Conservation (phyloP, 1,140 invertebrate species). For the Belonocnema kinseyi region DNA sequence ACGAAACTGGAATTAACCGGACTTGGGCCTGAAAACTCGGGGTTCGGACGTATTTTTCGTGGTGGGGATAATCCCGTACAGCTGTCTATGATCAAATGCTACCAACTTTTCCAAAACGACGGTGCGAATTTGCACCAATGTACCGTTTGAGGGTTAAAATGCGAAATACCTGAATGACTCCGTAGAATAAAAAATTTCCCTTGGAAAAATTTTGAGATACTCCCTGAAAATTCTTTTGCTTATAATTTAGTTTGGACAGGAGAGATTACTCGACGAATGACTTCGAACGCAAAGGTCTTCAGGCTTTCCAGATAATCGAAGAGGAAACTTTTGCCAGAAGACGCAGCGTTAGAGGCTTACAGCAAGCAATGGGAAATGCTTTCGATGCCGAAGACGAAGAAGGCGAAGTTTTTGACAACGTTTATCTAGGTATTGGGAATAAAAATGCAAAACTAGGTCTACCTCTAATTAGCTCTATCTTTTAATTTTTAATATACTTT, state of each 20-base stretch:
- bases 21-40: too few relatives aligned
- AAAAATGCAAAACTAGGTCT: neutral
- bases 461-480: too few relatives aligned
- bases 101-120: too few relatives aligned
- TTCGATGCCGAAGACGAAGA: constrained; percentile 89
- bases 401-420: constrained; percentile 87
- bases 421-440: constrained; percentile 73
- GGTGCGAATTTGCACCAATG: too few relatives aligned
- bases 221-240: neutral
- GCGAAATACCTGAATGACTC: too few relatives aligned
- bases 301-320: constrained; percentile 55
- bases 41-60: too few relatives aligned
- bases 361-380: constrained; percentile 76
- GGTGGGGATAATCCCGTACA: too few relatives aligned
- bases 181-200: too few relatives aligned
- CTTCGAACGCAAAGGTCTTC: constrained; percentile 39
- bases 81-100: too few relatives aligned
- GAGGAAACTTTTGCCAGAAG: constrained; percentile 66
- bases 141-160: too few relatives aligned
- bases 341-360: constrained; percentile 68
- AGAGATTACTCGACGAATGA: constrained; percentile 49
- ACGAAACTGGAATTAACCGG: too few relatives aligned
- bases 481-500: constrained; percentile 39
- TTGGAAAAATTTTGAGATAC: too few relatives aligned
- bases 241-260: constrained; percentile 51